Evolutionary conservation across 2,797 vertebrate genomes (phyloP).

Genomic region (Sus cebifrons): DNA sequence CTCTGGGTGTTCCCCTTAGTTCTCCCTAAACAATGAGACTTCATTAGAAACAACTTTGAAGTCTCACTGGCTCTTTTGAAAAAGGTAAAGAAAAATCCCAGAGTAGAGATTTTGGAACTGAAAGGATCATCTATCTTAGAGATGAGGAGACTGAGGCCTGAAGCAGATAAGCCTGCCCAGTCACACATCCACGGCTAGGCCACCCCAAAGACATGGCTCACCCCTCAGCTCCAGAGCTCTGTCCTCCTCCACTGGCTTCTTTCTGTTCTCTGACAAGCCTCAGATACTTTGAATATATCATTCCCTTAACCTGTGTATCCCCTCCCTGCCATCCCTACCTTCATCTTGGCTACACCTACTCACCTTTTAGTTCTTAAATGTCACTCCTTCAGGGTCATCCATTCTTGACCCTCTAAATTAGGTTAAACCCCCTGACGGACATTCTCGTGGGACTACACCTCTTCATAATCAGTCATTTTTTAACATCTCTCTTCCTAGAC

Average conservation of each 20-base stretch:
- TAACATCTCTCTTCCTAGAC: conserved; percentile 6
- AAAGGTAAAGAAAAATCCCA: conserved; percentile 18
- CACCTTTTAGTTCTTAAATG: background rate
- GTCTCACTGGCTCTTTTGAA: conserved; percentile 39
- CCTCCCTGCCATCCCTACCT: background rate
- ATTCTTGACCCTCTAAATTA: background rate
- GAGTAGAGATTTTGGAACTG: background rate
- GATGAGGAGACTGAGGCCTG: conserved; percentile 14
- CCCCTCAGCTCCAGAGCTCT: background rate
- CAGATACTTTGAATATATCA: background rate
- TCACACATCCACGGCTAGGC: background rate
- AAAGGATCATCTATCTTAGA: background rate
- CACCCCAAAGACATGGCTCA: fast-evolving
- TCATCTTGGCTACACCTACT: background rate
- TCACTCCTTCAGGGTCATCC: background rate
- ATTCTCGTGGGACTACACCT: background rate
- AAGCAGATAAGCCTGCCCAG: background rate
- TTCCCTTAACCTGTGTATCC: background rate
- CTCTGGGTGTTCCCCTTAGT: background rate
- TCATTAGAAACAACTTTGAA: conserved; percentile 51
- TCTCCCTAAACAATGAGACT: conserved; percentile 34
- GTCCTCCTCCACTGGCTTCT: background rate
- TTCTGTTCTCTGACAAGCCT: background rate
- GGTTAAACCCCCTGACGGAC: background rate
- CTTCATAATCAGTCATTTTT: conserved; percentile 21